Percentiles rank a stretch among this genome's conserved stretches.
phyloP scores from a whole-genome alignment of 2,888 invertebrate species.

The Ormyrus nitidulus region DNA sequence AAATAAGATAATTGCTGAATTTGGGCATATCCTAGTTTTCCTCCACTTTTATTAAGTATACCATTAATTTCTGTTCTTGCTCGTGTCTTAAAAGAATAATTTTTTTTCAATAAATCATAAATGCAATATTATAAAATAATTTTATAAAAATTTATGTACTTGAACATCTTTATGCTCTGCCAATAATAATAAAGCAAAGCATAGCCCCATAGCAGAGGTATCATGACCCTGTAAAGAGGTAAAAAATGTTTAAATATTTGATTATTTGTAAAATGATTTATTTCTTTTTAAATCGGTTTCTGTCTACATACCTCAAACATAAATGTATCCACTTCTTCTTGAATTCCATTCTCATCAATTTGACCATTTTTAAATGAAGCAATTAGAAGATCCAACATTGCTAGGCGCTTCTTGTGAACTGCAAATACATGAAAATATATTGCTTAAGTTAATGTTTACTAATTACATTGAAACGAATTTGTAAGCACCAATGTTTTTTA shows the following conservation, averaged over 20 bases:
- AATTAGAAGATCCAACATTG: slow-evolving; percentile 69
- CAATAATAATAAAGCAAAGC: slow-evolving; percentile 77
- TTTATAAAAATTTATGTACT: slow-evolving; percentile 57
- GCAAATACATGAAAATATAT: background rate
- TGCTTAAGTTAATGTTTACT: no score
- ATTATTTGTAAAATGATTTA: background rate
- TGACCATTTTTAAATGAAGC: slow-evolving; percentile 52
- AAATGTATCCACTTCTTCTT: slow-evolving; percentile 1
- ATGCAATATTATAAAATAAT: background rate
- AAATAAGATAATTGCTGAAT: slow-evolving; percentile 81
- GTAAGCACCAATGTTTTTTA: no score
- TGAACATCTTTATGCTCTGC: slow-evolving; percentile 76
- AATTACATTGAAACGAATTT: no score
- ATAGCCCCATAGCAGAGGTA: slow-evolving; percentile 78
- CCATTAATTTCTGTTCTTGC: slow-evolving; percentile 65
- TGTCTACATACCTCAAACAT: background rate
- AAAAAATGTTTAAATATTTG: background rate
- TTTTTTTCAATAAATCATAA: no score
- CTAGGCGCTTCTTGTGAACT: slow-evolving; percentile 63
- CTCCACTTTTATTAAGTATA: slow-evolving; percentile 76
- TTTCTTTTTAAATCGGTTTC: background rate
- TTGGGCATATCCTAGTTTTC: slow-evolving; percentile 77
- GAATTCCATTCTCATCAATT: background rate
- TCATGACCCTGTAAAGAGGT: slow-evolving; percentile 78
- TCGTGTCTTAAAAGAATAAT: slow-evolving; percentile 10